These are phyloP conservation scores for Mesorhabditis sp. DNA, from an alignment of 2,888 invertebrate species.

Conservation along the genomic window DNA sequence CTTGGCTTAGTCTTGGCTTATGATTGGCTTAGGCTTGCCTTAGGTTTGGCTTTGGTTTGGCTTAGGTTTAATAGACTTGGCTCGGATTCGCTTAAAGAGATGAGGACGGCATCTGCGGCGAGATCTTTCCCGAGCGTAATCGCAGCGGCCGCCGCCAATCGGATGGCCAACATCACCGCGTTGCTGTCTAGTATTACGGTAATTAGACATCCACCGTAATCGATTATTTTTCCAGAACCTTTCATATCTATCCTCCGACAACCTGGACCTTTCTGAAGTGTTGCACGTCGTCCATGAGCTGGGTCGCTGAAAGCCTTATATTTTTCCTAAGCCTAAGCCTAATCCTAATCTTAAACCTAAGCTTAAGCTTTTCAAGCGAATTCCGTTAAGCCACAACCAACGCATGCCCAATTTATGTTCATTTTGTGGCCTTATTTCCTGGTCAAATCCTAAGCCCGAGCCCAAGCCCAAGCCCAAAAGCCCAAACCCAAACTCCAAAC, in stretches of 20 bases:
- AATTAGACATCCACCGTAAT: not conserved
- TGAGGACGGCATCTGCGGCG: too few species aligned
- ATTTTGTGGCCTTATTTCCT: not conserved
- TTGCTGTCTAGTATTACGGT: not conserved
- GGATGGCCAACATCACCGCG: slow-evolving; percentile 3
- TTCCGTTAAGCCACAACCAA: not conserved
- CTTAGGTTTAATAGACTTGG: not conserved
- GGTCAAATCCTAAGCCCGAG: slow-evolving; percentile 1
- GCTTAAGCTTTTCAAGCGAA: not conserved
- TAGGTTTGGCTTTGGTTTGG: not conserved
- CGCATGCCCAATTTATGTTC: not conserved
- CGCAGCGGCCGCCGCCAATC: not conserved
- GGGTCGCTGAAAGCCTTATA: not conserved
- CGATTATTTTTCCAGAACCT: not conserved
- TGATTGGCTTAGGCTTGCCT: not conserved
- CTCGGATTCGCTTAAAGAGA: not conserved
- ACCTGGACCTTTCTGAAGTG: not conserved
- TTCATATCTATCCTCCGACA: not conserved
- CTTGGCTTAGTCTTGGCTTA: slow-evolving; percentile 2
- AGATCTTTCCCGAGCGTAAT: too few species aligned
- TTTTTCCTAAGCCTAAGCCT: slow-evolving; percentile 1
- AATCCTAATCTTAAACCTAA: slow-evolving; percentile 1
- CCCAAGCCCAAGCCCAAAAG: slow-evolving; percentile 6
- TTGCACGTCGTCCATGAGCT: not conserved
- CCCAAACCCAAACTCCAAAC: slow-evolving; percentile 5